Conservation (phyloP, 2,797 vertebrate species). For the Australoheros facetus region DNA sequence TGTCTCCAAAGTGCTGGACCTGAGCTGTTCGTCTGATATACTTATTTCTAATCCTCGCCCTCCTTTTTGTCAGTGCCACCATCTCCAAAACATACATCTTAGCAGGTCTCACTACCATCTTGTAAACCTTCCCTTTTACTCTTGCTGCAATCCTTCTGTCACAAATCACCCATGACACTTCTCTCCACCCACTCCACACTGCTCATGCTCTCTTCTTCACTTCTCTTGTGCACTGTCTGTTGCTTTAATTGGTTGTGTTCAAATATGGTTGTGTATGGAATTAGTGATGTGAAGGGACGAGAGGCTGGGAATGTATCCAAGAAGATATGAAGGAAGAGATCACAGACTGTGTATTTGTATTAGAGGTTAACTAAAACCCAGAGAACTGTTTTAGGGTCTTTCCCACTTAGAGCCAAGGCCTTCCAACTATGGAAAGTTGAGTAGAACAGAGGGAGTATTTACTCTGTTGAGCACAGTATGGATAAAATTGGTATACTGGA, state of each 20-base stretch:
- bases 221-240: too few relatives aligned
- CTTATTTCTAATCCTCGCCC: too few relatives aligned
- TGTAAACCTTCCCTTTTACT: too few relatives aligned
- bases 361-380: background rate
- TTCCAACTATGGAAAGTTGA: background rate
- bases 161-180: too few relatives aligned
- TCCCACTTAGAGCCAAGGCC: background rate
- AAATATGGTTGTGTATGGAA: background rate
- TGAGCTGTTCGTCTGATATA: too few relatives aligned
- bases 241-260: background rate
- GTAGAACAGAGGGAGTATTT: background rate
- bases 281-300: background rate
- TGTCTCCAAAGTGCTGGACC: too few relatives aligned
- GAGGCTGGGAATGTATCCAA: background rate
- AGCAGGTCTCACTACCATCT: too few relatives aligned
- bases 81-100: too few relatives aligned
- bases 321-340: background rate
- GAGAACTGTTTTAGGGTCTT: background rate
- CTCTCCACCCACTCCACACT: too few relatives aligned
- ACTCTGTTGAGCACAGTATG: background rate
- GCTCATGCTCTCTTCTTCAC: too few relatives aligned
- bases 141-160: too few relatives aligned
- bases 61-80: too few relatives aligned
- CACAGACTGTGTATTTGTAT: background rate
- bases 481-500: background rate